A percentile compares a stretch with the other conserved stretches of the same genome.
phyloP scores from a whole-genome alignment of 2,797 vertebrate species.

The Vireo griseus region DNA sequence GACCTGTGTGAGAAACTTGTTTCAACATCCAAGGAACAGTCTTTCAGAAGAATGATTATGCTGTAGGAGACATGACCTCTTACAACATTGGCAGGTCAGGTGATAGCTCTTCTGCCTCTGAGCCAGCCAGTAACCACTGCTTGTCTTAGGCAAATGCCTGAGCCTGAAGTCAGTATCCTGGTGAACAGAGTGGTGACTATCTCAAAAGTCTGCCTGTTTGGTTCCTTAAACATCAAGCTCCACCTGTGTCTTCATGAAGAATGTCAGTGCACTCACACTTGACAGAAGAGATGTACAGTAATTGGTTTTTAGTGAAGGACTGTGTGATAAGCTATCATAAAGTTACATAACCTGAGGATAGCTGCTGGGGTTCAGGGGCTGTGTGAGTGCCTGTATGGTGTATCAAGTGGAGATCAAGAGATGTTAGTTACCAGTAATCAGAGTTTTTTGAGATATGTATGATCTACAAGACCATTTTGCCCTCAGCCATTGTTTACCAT shows the following conservation, averaged over 20 bases:
- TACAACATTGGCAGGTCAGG: background rate
- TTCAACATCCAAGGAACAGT: background rate
- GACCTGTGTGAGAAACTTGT: background rate
- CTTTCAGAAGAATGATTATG: background rate
- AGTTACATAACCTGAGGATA: background rate
- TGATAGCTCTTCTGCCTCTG: background rate
- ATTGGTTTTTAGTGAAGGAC: background rate
- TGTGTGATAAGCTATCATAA: background rate
- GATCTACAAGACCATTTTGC: background rate
- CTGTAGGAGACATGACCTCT: background rate
- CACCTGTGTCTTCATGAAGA: rapidly evolving
- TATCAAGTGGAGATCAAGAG: background rate
- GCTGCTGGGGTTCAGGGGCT: background rate
- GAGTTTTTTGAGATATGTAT: background rate
- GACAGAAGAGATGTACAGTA: background rate
- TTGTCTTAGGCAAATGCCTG: background rate
- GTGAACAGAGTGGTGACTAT: background rate
- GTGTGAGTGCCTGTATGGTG: background rate
- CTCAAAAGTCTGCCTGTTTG: background rate
- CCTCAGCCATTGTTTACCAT: background rate
- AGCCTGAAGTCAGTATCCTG: background rate
- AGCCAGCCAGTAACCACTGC: rapidly evolving
- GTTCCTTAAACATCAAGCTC: background rate
- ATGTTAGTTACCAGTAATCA: background rate
- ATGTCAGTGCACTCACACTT: background rate